A percentile compares a stretch with the other conserved stretches of the same genome.
phyloP scores from a whole-genome alignment of 2,797 vertebrate species.

The Tauraco hartlaubi region DNA sequence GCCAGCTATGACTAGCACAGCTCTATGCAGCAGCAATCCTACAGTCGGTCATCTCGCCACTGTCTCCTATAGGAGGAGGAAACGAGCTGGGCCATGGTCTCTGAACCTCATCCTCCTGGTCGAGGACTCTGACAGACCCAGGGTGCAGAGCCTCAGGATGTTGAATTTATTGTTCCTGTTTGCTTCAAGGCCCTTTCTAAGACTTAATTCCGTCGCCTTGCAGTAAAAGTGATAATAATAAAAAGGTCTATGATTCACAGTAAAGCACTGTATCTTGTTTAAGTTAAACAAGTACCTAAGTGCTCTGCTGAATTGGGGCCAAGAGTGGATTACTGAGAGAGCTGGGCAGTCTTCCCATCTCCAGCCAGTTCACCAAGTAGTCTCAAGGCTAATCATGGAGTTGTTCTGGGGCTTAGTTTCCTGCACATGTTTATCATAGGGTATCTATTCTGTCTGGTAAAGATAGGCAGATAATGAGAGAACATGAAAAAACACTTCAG shows the following conservation, averaged over 20 bases:
- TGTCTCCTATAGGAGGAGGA: background rate
- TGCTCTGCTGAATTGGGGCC: conserved; percentile 50
- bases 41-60: background rate
- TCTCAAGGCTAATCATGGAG: conserved; percentile 12
- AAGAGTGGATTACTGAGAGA: conserved; percentile 47
- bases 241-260: conserved; percentile 37
- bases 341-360: conserved; percentile 51
- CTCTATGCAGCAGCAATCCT: background rate
- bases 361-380: conserved; percentile 48
- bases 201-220: background rate
- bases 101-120: background rate
- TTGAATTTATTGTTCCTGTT: conserved; percentile 11
- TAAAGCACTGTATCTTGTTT: conserved; percentile 28
- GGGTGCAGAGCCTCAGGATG: background rate
- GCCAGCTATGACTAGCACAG: background rate
- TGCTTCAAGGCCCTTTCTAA: background rate
- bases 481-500: background rate
- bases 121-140: background rate
- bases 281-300: conserved; percentile 53
- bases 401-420: conserved; percentile 45
- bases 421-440: background rate
- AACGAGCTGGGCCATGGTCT: background rate
- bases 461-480: conserved; percentile 9
- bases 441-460: conserved; percentile 24
- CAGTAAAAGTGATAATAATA: conserved; percentile 37